Conservation (phyloP, 2,113 vertebrate genomes). For the Trogon melanurus region DNA sequence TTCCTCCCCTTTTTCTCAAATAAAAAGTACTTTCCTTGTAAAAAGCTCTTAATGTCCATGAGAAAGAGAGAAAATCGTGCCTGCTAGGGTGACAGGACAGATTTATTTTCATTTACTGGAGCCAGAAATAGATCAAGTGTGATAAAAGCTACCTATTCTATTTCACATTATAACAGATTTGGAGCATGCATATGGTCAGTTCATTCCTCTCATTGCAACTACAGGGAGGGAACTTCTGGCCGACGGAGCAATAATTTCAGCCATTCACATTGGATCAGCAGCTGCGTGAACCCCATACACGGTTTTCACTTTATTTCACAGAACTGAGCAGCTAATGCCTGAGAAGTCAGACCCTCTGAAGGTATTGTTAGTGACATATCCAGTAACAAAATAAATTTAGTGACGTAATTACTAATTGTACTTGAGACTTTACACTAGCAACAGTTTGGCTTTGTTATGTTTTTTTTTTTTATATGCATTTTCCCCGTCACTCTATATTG, state of each 20-base stretch:
- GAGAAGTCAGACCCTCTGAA: not conserved
- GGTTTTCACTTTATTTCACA: not conserved
- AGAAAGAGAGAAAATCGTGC: not conserved
- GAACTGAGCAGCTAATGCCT: not conserved
- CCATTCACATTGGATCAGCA: not conserved
- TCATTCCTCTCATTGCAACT: not conserved
- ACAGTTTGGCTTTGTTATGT: not conserved
- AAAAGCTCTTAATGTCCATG: not conserved
- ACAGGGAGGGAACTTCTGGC: not conserved
- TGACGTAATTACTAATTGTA: not conserved
- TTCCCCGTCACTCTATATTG: not conserved
- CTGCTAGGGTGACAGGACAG: not conserved
- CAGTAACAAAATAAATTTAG: not conserved
- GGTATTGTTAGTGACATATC: not conserved
- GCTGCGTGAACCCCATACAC: not conserved
- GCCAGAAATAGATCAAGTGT: not conserved
- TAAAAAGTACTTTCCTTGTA: not conserved
- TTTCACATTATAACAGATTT: not conserved
- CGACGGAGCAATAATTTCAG: not conserved
- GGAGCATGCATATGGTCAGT: not conserved
- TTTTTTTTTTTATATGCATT: not conserved
- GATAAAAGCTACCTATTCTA: not conserved
- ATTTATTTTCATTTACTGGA: not conserved
- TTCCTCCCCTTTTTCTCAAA: not conserved
- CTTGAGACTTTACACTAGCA: not conserved